phyloP scores from a whole-genome alignment of 2,888 invertebrate genomes.

The Drosophila austrosaltans region DNA sequence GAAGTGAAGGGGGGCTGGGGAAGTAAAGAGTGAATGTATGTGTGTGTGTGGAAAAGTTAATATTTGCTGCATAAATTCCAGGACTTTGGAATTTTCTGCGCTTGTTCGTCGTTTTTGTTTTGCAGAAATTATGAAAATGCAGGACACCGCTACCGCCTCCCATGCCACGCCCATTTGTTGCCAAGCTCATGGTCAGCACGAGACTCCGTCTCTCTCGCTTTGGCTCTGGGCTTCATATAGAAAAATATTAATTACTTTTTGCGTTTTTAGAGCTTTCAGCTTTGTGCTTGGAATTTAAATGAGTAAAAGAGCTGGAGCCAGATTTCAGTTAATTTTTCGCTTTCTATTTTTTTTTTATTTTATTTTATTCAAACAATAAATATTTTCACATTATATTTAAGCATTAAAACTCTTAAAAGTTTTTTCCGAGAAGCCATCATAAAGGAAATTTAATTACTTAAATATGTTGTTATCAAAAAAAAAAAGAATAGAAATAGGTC shows the following conservation, averaged over 20 bases:
- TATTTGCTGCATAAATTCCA: conserved; percentile 77
- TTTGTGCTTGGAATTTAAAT: conserved; percentile 52
- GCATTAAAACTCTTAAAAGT: conserved; percentile 36
- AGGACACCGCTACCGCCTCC: conserved; percentile 27
- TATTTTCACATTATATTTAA: conserved; percentile 31
- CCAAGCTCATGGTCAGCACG: conserved; percentile 13
- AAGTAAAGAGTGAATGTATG: conserved; percentile 21
- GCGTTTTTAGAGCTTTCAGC: conserved; percentile 48
- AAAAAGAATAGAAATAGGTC: too few relatives aligned
- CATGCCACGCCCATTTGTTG: conserved; percentile 25
- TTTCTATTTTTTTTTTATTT: background rate
- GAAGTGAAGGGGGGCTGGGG: conserved; percentile 22
- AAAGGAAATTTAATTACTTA: conserved; percentile 11
- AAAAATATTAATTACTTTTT: conserved; percentile 67
- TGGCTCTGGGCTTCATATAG: conserved; percentile 27
- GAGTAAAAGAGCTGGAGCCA: conserved; percentile 32
- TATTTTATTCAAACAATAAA: conserved; percentile 41
- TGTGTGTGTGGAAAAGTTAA: conserved; percentile 67
- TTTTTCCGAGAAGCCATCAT: conserved; percentile 5
- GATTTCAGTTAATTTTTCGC: conserved; percentile 59
- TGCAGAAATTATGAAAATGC: conserved; percentile 69
- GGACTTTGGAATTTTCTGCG: conserved; percentile 65
- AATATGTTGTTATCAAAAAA: background rate
- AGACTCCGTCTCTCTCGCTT: background rate
- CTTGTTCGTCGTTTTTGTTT: conserved; percentile 57